Conservation (phyloP, 2,113 vertebrate genomes). For the Lepisosteus oculatus region DNA sequence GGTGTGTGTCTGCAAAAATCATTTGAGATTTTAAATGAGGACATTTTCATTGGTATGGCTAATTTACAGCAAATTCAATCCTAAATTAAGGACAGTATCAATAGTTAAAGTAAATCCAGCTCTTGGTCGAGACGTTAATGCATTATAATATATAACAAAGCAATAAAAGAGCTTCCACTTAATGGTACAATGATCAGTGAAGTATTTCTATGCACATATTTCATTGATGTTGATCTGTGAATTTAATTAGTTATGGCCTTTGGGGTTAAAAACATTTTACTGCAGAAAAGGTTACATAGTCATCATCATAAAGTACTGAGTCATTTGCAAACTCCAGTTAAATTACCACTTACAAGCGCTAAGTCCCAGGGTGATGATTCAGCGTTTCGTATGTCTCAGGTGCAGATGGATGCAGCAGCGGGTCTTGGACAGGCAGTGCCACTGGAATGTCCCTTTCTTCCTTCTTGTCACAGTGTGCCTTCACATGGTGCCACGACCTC, state of each 20-base stretch:
- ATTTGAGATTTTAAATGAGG: not conserved
- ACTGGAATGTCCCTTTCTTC: too few species aligned
- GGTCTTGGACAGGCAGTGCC: too few species aligned
- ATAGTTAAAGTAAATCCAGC: not conserved
- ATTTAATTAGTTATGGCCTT: conserved; percentile 52
- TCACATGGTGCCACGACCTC: too few species aligned
- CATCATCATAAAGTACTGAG: conserved; percentile 42
- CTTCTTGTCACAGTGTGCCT: too few species aligned
- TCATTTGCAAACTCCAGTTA: conserved; percentile 32
- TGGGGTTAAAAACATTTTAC: conserved; percentile 28
- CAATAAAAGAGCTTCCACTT: conserved; percentile 32
- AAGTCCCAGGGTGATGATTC: not conserved
- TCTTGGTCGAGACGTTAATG: conserved; percentile 20
- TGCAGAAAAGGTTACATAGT: conserved; percentile 26
- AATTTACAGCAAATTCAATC: not conserved
- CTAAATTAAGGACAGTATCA: not conserved
- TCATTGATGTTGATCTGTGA: conserved; percentile 46
- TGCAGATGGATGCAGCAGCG: conserved; percentile 31
- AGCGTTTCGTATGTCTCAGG: conserved; percentile 50
- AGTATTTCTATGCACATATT: conserved; percentile 37
- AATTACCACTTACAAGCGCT: conserved; percentile 14
- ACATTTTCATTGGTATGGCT: not conserved
- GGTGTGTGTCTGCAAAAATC: too few species aligned
- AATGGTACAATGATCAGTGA: conserved; percentile 28
- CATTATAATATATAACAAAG: conserved; percentile 46